Evolutionary conservation across 1,140 invertebrate genomes (phyloP), one percentile per base, ranked within the genome.

Genomic region (Himalopsyche phryganea): DNA sequence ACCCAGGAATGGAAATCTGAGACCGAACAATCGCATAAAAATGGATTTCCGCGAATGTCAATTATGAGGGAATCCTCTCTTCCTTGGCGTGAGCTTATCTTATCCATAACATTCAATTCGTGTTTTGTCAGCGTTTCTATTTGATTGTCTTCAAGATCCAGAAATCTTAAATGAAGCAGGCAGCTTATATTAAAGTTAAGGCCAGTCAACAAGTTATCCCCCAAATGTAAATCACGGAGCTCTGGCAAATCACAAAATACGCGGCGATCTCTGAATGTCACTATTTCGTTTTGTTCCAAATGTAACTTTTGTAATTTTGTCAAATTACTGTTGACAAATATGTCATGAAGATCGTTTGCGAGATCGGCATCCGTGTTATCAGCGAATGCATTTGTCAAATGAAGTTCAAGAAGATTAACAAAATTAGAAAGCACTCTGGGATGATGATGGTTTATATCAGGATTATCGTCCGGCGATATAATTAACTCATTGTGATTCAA

Each of bases 391-490:
- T 89, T 82, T 1, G 86, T 89, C 33, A 91, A 72, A 70, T 91
- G 87, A 1, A 91, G 71, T 62, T 88, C 86, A 49, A 82, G 67
- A 2, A 92, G 71, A 49, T 87, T 87, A 1, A 82, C 71, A 70
- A 92, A 90, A 71, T 90, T 91, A 1, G 87, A 89, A 67, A 92
- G 89, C 3, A 92, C 77, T 48, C 89, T 74, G 0, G 87, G 87
- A 74, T 90, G 88, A 66, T 83, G 80, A 60, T 79, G 75, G 55
- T 83, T 84, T 1, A 75, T 73, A 41, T 76, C 78, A 15, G 81
- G 78, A 1, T 82, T 77, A 13, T 81, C 67, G 1, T 68, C 66
- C 14, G 67, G 67, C 0, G 80, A 80, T 42, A 88, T 83, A 1
- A 83, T 81, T 1, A 90, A 68, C 56, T 88, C 75, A 66, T 92